These are phyloP conservation scores for Pseudonaja textilis DNA, from an alignment of 2,113 vertebrate genomes.

Conservation along the genomic window DNA sequence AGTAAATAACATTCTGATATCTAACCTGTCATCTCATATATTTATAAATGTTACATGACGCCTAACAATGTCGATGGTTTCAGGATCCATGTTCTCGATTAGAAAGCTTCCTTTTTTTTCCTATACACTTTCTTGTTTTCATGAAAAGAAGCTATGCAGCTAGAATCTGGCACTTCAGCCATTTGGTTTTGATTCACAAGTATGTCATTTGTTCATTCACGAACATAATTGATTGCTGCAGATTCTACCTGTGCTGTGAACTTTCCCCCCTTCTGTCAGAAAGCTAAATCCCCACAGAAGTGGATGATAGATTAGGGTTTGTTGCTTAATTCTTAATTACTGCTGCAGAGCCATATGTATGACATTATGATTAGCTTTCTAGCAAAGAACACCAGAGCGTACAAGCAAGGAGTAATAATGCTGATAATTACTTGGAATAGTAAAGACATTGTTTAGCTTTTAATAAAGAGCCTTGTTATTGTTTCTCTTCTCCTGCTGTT, in stretches of 20 bases:
- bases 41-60: not conserved
- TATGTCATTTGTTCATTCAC: conserved; percentile 22
- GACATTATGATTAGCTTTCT: conserved; percentile 17
- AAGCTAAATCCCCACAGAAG: conserved; percentile 19
- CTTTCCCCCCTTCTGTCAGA: conserved; percentile 1
- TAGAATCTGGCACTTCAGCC: not conserved
- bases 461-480: not conserved
- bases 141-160: not conserved
- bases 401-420: conserved; percentile 7
- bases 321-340: conserved; percentile 48
- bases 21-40: not conserved
- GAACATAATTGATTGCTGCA: conserved; percentile 24
- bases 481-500: not conserved
- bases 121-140: conserved; percentile 32
- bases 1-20: not conserved
- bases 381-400: conserved; percentile 22
- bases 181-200: not conserved
- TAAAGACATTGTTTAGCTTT: not conserved
- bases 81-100: conserved; percentile 15
- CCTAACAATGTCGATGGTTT: not conserved
- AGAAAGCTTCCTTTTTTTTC: not conserved
- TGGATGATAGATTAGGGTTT: not conserved
- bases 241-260: conserved; percentile 11
- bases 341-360: not conserved
- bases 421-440: accelerated